Evolutionary conservation across 2,888 invertebrate genomes (phyloP).

Genomic region (Homarus gammarus): DNA sequence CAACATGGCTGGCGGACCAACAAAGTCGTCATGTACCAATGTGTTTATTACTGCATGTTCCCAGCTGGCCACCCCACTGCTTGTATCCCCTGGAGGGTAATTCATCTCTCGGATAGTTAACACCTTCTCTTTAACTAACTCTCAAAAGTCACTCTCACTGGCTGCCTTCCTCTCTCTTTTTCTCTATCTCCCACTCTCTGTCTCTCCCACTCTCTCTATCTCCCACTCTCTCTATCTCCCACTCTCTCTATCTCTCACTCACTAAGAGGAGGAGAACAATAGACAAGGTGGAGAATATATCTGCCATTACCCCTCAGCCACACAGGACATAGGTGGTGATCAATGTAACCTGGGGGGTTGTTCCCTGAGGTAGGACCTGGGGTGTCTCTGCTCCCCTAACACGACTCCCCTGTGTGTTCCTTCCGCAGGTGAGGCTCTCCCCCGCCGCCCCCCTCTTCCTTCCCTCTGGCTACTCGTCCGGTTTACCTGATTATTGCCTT

Average conservation of each 20-base stretch:
- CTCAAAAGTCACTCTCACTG: too few species aligned
- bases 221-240: background rate
- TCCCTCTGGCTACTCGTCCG: background rate
- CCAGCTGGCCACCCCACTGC: too few species aligned
- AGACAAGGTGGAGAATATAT: too few species aligned
- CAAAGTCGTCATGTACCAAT: too few species aligned
- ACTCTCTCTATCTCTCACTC: too few species aligned
- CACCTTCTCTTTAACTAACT: too few species aligned
- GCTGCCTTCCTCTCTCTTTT: background rate
- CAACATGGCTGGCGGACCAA: too few species aligned
- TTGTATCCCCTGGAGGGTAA: too few species aligned
- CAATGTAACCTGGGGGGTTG: background rate
- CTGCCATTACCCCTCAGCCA: too few species aligned
- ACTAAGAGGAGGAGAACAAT: background rate
- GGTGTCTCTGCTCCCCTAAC: background rate
- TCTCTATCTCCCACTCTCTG: background rate
- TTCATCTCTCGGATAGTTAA: too few species aligned
- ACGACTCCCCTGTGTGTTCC: background rate
- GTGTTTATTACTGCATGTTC: too few species aligned
- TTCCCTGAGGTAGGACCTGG: background rate
- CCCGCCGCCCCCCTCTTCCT: background rate
- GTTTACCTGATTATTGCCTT: slow-evolving; percentile 1
- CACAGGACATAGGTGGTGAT: too few species aligned
- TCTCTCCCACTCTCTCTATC: background rate
- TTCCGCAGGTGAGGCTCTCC: background rate